These are phyloP conservation scores for Apostichopus leukothele DNA, from an alignment of 53 echinoderm and acorn worm species.

Conservation along the genomic window DNA sequence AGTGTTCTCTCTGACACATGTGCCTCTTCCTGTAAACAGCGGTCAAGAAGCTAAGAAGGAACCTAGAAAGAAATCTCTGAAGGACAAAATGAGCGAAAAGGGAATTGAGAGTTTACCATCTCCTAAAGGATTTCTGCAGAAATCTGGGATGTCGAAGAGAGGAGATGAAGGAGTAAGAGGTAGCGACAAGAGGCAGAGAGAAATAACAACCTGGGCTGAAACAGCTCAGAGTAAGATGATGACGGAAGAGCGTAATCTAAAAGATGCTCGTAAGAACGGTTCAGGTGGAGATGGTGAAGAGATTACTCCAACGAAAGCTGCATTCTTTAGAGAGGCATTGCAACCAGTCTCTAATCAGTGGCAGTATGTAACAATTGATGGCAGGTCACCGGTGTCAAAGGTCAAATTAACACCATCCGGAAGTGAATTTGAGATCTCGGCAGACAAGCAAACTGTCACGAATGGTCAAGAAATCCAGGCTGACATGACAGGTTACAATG, in stretches of 20 bases:
- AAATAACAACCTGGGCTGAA: constrained; percentile 19
- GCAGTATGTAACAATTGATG: constrained; percentile 15
- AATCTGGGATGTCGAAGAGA: not conserved
- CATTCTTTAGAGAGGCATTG: not conserved
- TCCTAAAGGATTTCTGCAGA: constrained; percentile 10
- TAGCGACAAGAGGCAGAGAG: not conserved
- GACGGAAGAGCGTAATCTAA: not conserved
- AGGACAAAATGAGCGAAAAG: constrained; percentile 25
- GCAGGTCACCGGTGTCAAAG: constrained; percentile 27
- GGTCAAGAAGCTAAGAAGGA: not conserved
- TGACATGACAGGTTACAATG: too few relatives aligned
- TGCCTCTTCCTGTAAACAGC: not conserved
- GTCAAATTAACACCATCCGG: not conserved
- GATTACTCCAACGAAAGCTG: not conserved
- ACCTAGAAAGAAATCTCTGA: constrained; percentile 3
- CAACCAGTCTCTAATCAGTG: constrained; percentile 21
- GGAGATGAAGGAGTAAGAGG: not conserved
- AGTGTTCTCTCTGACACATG: not conserved
- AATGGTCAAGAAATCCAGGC: not conserved
- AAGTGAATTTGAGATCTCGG: not conserved
- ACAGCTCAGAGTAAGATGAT: not conserved
- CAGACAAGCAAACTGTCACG: not conserved
- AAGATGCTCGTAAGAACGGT: not conserved
- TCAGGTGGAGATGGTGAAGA: not conserved
- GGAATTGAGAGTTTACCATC: constrained; percentile 41